Base-by-base conservation (phyloP, 64 coral and sea anemone genomes). In the Montipora capricornis region DNA sequence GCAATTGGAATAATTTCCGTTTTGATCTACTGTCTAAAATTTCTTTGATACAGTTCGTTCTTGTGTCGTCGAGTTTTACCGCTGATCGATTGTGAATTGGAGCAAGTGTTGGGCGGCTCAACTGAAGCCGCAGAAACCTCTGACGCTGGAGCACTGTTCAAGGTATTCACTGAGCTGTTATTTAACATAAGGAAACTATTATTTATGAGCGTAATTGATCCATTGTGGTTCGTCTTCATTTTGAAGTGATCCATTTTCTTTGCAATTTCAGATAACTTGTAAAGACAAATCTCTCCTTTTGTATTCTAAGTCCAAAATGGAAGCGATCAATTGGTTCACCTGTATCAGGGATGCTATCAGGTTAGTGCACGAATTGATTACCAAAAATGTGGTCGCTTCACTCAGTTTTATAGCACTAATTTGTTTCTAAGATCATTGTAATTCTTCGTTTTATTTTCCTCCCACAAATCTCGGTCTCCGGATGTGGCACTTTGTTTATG, bases 41-140 rank as follows among this genome's bases (percentile, higher is more conserved):
- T 76, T 90, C 89, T 20, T 75, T 46, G 46, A 73, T 20, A 29
- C 89, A 99, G 97, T 58, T 88, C 91, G 0, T 99, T 94, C 89
- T 83, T 90, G 17, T 99, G 94, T 83, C 92, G 89, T n/a, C 92
- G 94, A 53, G 97, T 99, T 17, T 91, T 99, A 47, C 92, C 97
- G 8, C 49, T 99, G 62, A 78, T 89, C 64, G 82, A 94, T 17
- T 99, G 97, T 69, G 84, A 95, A 50, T 58, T 99, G 88, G 94
- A 99, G 20, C 94, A 99, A 77, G 91, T 99, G 68, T 94, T 99
- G 59, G 97, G 97, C 15, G 93, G 94, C 73, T 88, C 91, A 9
- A 77, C 71, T 13, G 77, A 90, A 7, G 90, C 80, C 19, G 88
- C 96, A 20, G 97, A 85, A 17, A 75, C 91, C 16, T 84, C 91